Percentiles rank a stretch among this genome's conserved stretches.
These are phyloP conservation scores for Athrips mouffetella DNA, from an alignment of 2,888 invertebrate genomes.

Conservation along the genomic window DNA sequence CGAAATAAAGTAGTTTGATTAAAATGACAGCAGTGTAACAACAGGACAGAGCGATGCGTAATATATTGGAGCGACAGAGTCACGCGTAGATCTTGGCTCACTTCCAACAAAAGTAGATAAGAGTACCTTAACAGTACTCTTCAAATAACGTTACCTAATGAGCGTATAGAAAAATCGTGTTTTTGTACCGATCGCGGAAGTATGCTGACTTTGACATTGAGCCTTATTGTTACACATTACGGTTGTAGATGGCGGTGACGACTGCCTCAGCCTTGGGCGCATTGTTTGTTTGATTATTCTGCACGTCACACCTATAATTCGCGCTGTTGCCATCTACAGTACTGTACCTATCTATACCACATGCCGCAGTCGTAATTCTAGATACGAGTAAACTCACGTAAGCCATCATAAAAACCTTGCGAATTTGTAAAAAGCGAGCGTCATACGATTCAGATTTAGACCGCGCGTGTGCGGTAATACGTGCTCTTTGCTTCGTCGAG, in stretches of 20 bases:
- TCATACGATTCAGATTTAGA: too few species aligned
- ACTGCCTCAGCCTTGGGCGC: conserved; percentile 59
- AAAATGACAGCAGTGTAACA: too few species aligned
- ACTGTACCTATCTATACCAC: conserved; percentile 18
- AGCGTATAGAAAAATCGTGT: conserved; percentile 1
- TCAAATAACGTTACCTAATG: conserved; percentile 4
- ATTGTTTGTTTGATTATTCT: conserved; percentile 65
- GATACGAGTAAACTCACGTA: too few species aligned
- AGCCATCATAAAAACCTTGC: too few species aligned
- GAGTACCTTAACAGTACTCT: conserved; percentile 2
- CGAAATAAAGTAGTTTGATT: too few species aligned
- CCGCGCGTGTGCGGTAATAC: too few species aligned
- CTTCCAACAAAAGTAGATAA: not conserved
- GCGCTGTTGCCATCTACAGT: conserved; percentile 43
- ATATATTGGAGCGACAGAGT: too few species aligned
- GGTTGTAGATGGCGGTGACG: conserved; percentile 57
- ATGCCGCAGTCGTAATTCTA: too few species aligned
- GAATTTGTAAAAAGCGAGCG: too few species aligned
- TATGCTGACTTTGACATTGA: conserved; percentile 50
- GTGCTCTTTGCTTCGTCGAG: too few species aligned
- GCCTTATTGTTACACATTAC: conserved; percentile 64
- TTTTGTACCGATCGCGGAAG: conserved; percentile 16
- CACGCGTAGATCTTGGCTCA: not conserved
- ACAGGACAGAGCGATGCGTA: too few species aligned
- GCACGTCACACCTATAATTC: conserved; percentile 58